A percentile compares a stretch with the other conserved stretches of the same genome.
These are phyloP conservation scores for Zaprionus lineosus DNA, from an alignment of 2,888 invertebrate species.

Conservation along the genomic window DNA sequence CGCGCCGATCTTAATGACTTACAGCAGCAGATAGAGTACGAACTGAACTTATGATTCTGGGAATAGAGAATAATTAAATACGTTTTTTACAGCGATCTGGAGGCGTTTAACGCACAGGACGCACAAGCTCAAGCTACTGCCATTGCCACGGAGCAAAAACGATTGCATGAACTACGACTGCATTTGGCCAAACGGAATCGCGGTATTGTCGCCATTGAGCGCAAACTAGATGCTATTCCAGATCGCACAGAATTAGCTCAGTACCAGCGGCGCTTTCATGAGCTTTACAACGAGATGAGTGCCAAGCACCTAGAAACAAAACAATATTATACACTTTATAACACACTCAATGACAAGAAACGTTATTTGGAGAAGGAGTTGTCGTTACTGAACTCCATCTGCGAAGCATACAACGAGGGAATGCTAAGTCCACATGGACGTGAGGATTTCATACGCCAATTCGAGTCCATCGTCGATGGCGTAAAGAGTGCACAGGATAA, in stretches of 20 bases:
- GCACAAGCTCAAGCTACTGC: constrained; percentile 85
- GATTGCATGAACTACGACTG: constrained; percentile 86
- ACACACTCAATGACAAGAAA: constrained; percentile 97
- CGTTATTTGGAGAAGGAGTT: constrained; percentile 96
- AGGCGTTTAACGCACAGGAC: constrained; percentile 82
- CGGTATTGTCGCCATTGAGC: constrained; percentile 90
- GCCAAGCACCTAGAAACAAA: constrained; percentile 98
- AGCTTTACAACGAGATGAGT: constrained; percentile 97
- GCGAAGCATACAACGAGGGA: constrained; percentile 94
- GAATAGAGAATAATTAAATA: neutral
- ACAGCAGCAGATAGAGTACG: constrained; percentile 82
- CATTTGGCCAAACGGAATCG: constrained; percentile 91
- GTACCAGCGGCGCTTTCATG: constrained; percentile 97
- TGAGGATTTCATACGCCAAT: constrained; percentile 95
- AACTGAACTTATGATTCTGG: neutral
- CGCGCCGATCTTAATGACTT: constrained; percentile 85
- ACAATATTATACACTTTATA: constrained; percentile 97
- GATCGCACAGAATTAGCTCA: constrained; percentile 96
- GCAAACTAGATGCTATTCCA: constrained; percentile 96
- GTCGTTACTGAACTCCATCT: constrained; percentile 92
- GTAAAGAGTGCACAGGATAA: constrained; percentile 93
- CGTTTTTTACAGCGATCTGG: constrained; percentile 83
- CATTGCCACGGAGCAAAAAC: constrained; percentile 86
- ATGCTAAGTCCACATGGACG: constrained; percentile 91
- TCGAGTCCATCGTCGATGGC: constrained; percentile 94